Base-by-base conservation (phyloP, 1,140 invertebrate genomes). In the Pogonognathellus flavescens region DNA sequence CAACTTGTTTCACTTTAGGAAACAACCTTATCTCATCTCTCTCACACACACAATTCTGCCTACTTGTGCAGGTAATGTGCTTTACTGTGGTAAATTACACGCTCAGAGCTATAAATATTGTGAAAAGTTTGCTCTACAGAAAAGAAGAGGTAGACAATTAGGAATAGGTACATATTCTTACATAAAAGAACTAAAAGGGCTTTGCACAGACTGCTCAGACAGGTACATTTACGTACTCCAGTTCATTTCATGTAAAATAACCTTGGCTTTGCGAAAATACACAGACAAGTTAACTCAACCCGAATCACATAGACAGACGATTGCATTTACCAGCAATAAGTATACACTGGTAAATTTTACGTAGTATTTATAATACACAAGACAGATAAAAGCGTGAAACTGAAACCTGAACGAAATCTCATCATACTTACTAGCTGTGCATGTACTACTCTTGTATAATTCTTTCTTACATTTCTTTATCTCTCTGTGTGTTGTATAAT, bases 1-100 rank as follows among this genome's bases (percentile, higher is more conserved):
- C 70, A 76, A 76, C 70, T 76, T 41, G 70, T 50, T 76, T 76
- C 31, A 76, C 70, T 31, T 76, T 16, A 76, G 70, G 70, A 49
- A 66, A 66, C 31, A 41, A 41, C 31, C 31, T 41, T 41, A 25
- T 66, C 62, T 10, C 62, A 13, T 66, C 25, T 31, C 22, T 25
- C 62, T 66, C 22, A 41, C 31, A 41, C 31, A 41, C n/a, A n/a
- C n/a, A 41, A 41, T 3, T 41, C 31, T 41, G 22, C 11, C 8
- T 66, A 13, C 22, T 25, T 66, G 62, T 66, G 10, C 13, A 31
- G 20, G 1, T 25, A 25, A 66, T 66, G 20, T 25, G 22, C 20
- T 66, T 66, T 66, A 66, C 25, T 66, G 22, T 25, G 31, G 31
- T 66, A 25, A 31, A 66, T 25, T 66, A 66, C 20, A 66, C 22